Percentiles rank a stretch among this genome's conserved stretches.
Evolutionary conservation across 1,140 invertebrate species (phyloP).

Genomic region (Calephelis virginiensis): DNA sequence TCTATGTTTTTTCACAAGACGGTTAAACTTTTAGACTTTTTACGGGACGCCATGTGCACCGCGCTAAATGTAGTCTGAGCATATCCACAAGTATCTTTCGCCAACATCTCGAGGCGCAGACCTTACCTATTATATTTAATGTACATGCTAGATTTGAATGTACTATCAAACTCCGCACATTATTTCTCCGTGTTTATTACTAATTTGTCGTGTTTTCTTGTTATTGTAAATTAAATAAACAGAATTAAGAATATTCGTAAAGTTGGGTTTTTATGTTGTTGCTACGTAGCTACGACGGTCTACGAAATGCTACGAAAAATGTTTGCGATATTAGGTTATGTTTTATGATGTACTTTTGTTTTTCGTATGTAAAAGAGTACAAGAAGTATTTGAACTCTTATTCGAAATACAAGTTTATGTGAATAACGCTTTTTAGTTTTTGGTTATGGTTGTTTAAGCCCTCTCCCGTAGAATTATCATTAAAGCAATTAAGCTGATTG

Average conservation of each 20-base stretch:
- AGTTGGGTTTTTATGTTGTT: conserved; percentile 28
- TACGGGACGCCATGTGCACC: too few relatives aligned
- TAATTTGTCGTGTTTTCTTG: conserved; percentile 68
- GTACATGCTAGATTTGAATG: conserved; percentile 69
- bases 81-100: conserved; percentile 37
- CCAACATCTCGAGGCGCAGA: conserved; percentile 59
- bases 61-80: too few relatives aligned
- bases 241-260: conserved; percentile 51
- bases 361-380: background rate
- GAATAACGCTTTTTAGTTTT: too few relatives aligned
- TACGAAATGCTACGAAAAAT: conserved; percentile 37
- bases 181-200: conserved; percentile 66
- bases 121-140: conserved; percentile 68
- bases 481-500: too few relatives aligned
- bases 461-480: too few relatives aligned
- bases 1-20: too few relatives aligned
- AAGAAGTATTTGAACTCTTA: too few relatives aligned
- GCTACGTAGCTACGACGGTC: conserved; percentile 42
- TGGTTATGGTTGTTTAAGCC: too few relatives aligned
- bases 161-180: conserved; percentile 73
- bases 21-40: too few relatives aligned
- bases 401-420: too few relatives aligned
- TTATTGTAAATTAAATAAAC: conserved; percentile 55
- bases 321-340: background rate
- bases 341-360: background rate